Percentiles rank a stretch among this genome's conserved stretches.
phyloP scores from a whole-genome alignment of 2,113 vertebrate species.

The Gnathonemus longibarbis region DNA sequence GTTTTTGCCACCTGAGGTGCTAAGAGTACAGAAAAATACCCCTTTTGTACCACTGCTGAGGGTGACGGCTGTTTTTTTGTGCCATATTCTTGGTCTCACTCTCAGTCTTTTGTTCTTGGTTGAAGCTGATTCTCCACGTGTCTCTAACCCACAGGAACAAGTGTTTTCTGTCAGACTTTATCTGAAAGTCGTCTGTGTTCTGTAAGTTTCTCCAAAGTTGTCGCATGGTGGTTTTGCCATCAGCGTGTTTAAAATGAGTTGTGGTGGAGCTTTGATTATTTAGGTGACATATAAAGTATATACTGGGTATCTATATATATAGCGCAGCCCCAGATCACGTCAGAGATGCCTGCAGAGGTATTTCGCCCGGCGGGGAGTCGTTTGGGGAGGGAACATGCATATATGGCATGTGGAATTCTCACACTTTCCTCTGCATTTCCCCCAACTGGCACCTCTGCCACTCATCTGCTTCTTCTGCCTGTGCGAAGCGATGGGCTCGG shows the following conservation, averaged over 20 bases:
- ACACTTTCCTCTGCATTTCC: not conserved
- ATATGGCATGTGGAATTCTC: not conserved
- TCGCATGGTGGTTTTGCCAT: too few relatives aligned
- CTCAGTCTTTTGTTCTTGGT: not conserved
- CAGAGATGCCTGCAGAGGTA: not conserved
- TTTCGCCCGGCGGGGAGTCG: not conserved
- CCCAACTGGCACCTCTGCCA: not conserved
- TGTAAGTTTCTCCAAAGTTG: not conserved
- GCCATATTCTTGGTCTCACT: not conserved
- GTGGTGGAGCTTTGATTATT: slow-evolving; percentile 18
- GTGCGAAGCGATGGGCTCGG: not conserved
- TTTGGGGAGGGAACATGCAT: not conserved
- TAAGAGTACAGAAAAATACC: not conserved
- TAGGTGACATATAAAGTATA: not conserved
- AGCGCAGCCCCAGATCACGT: not conserved
- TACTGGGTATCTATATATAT: not conserved
- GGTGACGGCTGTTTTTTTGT: not conserved
- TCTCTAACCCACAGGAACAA: not conserved
- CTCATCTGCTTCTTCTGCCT: not conserved
- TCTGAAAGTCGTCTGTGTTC: not conserved
- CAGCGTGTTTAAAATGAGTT: slow-evolving; percentile 6
- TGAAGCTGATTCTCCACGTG: not conserved
- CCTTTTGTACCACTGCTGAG: not conserved
- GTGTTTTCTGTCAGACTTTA: not conserved
- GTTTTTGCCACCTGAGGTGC: not conserved